These are phyloP conservation scores for Takifugu flavidus DNA, from an alignment of 2,113 vertebrate genomes.

Conservation along the genomic window DNA sequence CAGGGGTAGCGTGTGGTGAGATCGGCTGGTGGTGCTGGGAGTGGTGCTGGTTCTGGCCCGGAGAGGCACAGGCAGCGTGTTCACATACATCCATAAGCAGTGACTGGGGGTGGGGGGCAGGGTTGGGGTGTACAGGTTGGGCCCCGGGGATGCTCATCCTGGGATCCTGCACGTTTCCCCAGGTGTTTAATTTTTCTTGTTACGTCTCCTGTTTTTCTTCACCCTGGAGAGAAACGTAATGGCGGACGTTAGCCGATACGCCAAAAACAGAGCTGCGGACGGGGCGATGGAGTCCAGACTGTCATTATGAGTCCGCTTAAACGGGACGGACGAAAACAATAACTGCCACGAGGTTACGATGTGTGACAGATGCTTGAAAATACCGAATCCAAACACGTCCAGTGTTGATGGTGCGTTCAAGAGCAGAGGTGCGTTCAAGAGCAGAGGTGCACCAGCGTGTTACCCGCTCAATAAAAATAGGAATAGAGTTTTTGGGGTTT, in stretches of 20 bases:
- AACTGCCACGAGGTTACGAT: no score
- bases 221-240: constrained; percentile 51
- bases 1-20: constrained; percentile 1
- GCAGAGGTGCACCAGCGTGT: no score
- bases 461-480: no score
- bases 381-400: no score
- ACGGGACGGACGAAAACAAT: no score
- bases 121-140: constrained; percentile 34
- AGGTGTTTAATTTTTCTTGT: constrained; percentile 41
- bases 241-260: neutral
- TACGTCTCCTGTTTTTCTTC: constrained; percentile 69
- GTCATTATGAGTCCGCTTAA: no score
- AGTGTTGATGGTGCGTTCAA: no score
- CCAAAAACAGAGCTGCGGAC: neutral
- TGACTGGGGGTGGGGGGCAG: constrained; percentile 8
- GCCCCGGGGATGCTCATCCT: constrained; percentile 18
- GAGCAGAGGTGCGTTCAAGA: no score
- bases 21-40: constrained; percentile 12
- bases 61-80: constrained; percentile 48
- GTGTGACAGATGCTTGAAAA: no score
- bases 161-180: neutral
- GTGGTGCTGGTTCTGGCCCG: constrained; percentile 71
- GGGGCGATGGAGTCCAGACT: neutral
- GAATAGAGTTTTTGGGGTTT: no score
- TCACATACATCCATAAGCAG: constrained; percentile 61